Percentiles rank a stretch among this genome's conserved stretches.
phyloP scores from a whole-genome alignment of 2,113 vertebrate species.

The Trogon surrucura region DNA sequence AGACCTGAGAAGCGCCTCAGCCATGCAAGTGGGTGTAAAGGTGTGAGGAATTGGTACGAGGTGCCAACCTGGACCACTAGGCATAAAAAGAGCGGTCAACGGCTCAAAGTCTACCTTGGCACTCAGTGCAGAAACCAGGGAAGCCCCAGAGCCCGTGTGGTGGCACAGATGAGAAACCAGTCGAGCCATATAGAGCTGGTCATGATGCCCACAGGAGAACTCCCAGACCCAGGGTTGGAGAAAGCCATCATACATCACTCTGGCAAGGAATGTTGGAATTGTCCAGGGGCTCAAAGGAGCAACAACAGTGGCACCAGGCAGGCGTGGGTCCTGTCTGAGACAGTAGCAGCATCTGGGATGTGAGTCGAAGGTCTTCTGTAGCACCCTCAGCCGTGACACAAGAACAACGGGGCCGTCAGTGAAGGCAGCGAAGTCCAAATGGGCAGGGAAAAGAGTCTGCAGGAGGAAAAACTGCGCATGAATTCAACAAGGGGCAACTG shows the following conservation, averaged over 20 bases:
- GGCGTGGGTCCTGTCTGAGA: neutral
- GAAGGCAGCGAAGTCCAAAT: neutral
- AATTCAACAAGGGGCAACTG: neutral
- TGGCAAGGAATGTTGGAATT: neutral
- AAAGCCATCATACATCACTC: neutral
- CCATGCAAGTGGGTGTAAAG: neutral
- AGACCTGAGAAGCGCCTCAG: neutral
- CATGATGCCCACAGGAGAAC: too few relatives aligned
- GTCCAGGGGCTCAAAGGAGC: neutral
- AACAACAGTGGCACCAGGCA: neutral
- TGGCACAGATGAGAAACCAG: neutral
- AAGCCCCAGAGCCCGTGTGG: neutral
- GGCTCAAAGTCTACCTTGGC: neutral
- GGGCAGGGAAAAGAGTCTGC: neutral
- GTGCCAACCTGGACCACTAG: neutral
- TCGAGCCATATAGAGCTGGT: rapidly evolving
- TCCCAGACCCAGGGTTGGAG: neutral
- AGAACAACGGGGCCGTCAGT: rapidly evolving
- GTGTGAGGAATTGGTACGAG: neutral
- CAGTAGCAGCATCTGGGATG: neutral
- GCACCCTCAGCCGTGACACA: neutral
- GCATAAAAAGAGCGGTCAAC: neutral
- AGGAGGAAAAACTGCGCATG: neutral
- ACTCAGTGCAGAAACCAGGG: neutral
- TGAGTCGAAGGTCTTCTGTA: neutral